Conservation (phyloP, 2,113 vertebrate species). For the Baryphthengus martii region DNA sequence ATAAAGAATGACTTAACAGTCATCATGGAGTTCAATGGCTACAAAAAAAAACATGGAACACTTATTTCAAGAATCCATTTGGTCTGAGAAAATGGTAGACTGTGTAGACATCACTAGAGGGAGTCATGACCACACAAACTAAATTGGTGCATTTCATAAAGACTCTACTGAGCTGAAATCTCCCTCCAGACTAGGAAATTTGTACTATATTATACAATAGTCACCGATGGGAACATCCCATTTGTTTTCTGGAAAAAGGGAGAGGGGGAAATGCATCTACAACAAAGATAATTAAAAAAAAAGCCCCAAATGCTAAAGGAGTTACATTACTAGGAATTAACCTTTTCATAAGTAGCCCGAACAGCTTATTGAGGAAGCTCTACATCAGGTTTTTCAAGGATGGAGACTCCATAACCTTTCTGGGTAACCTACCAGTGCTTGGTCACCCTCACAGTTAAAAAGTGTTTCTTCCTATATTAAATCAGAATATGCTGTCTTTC, state of each 20-base stretch:
- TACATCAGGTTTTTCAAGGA: neutral
- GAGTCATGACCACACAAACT: slow-evolving; percentile 49
- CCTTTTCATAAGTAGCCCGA: neutral
- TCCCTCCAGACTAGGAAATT: neutral
- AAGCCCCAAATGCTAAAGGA: neutral
- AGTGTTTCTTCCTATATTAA: neutral
- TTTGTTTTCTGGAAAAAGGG: neutral
- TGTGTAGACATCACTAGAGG: slow-evolving; percentile 39
- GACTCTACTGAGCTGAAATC: neutral
- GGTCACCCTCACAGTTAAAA: neutral
- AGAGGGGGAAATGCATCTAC: neutral
- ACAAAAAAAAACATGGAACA: neutral
- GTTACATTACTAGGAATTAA: neutral
- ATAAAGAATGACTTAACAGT: neutral
- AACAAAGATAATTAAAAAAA: neutral
- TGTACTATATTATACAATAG: neutral
- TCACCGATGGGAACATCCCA: neutral
- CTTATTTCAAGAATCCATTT: neutral
- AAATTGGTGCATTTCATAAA: neutral
- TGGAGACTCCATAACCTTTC: neutral
- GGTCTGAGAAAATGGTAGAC: neutral
- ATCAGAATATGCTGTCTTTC: neutral
- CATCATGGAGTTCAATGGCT: neutral
- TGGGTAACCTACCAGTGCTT: neutral
- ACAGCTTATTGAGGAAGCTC: neutral